These are phyloP conservation scores for Columba janthina DNA, from an alignment of 2,113 vertebrate species.

Conservation along the genomic window DNA sequence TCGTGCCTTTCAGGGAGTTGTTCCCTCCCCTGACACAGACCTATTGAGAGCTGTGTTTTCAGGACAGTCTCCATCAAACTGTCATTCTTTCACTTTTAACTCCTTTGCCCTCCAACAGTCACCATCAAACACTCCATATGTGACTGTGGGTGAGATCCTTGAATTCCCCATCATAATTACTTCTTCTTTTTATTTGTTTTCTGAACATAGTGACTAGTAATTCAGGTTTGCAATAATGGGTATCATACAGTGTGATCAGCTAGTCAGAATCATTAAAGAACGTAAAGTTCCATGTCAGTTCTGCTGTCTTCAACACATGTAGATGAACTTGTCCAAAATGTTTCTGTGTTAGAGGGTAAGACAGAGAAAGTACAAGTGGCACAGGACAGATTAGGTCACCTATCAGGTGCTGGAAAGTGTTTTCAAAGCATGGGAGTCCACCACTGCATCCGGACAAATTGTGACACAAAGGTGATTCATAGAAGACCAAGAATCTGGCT, in stretches of 20 bases:
- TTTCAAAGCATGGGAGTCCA: neutral
- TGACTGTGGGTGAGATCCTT: neutral
- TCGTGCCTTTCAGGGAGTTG: neutral
- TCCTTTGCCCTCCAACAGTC: neutral
- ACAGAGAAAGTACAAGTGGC: neutral
- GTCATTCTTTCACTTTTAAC: neutral
- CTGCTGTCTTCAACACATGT: neutral
- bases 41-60: neutral
- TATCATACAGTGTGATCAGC: neutral
- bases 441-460: accelerated
- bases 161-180: neutral
- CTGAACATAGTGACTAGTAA: neutral
- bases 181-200: neutral
- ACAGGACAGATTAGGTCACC: neutral
- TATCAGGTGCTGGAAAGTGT: neutral
- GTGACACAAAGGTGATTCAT: neutral
- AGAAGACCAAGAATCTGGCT: neutral
- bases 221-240: neutral
- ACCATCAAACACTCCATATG: neutral
- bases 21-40: neutral
- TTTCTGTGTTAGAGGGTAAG: neutral
- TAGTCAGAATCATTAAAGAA: neutral
- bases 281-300: neutral
- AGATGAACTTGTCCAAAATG: neutral
- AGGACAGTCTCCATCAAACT: neutral